phyloP scores from a whole-genome alignment of 2,888 invertebrate genomes.

The Torymus texanus region DNA sequence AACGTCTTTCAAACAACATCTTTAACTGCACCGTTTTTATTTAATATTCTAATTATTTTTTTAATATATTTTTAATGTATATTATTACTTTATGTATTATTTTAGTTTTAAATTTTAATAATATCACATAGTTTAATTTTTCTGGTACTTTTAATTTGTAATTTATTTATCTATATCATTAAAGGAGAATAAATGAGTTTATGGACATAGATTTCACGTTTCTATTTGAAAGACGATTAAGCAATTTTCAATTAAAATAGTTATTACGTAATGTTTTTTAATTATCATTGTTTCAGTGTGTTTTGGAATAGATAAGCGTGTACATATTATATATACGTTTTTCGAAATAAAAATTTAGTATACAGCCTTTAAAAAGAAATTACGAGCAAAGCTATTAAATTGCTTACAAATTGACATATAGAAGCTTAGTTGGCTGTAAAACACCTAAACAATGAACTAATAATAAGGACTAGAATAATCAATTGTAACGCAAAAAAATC shows the following conservation, averaged over 20 bases:
- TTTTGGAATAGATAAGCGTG: not conserved
- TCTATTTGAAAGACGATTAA: too few species aligned
- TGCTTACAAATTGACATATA: conserved; percentile 29
- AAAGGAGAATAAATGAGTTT: too few species aligned
- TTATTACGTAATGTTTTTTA: too few species aligned
- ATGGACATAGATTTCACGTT: too few species aligned
- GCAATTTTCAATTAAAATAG: too few species aligned
- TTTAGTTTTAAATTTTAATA: not conserved
- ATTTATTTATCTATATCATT: not conserved
- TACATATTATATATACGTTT: conserved; percentile 1
- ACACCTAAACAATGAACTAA: conserved; percentile 17
- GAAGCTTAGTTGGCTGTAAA: conserved; percentile 23
- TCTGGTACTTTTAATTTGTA: conserved; percentile 31
- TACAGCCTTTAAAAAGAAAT: not conserved
- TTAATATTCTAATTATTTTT: too few species aligned
- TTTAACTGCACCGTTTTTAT: not conserved
- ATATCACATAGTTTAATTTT: not conserved
- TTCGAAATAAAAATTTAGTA: not conserved
- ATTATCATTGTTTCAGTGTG: conserved; percentile 6
- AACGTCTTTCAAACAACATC: conserved; percentile 1
- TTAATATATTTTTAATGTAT: too few species aligned
- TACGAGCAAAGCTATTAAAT: conserved; percentile 10
- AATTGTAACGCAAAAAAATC: conserved; percentile 53
- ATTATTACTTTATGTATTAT: too few species aligned
- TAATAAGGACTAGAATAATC: conserved; percentile 22